Conservation (phyloP, 1,140 invertebrate genomes). For the Tetramorium parvispinum region DNA sequence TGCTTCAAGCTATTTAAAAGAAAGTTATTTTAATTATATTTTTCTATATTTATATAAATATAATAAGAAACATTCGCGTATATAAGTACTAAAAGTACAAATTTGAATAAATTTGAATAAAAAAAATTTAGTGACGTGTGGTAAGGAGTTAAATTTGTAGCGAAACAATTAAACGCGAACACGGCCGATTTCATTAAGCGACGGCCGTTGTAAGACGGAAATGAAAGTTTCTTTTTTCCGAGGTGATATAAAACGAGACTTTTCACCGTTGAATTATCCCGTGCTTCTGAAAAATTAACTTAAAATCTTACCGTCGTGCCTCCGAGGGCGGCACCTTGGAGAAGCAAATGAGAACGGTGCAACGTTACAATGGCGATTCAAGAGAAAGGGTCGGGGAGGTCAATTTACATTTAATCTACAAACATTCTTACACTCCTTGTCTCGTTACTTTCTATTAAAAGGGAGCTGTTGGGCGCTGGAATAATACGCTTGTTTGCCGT, state of each 20-base stretch:
- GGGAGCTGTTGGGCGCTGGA: constrained; percentile 27
- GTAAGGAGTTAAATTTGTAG: constrained; percentile 25
- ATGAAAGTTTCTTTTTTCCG: constrained; percentile 46
- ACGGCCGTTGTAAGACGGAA: constrained; percentile 39
- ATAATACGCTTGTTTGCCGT: constrained; percentile 28
- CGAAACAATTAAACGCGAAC: constrained; percentile 33
- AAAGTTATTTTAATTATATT: background rate
- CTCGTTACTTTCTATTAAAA: constrained; percentile 60
- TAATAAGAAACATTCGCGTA: background rate
- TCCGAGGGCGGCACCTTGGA: constrained; percentile 39
- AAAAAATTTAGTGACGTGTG: background rate
- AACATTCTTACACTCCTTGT: constrained; percentile 58
- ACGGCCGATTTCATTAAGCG: constrained; percentile 46
- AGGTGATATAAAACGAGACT: constrained; percentile 49
- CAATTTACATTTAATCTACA: constrained; percentile 63
- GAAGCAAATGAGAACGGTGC: constrained; percentile 48
- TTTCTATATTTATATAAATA: background rate
- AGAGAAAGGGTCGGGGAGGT: background rate
- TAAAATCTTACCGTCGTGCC: constrained; percentile 53
- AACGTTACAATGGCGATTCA: constrained; percentile 52
- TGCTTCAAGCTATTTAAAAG: background rate
- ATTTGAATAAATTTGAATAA: constrained; percentile 1
- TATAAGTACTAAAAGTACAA: background rate
- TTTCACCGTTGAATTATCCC: constrained; percentile 59
- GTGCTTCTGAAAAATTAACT: constrained; percentile 59